phyloP scores from a whole-genome alignment of 2,797 vertebrate genomes.

The Syndactyla subalaris region DNA sequence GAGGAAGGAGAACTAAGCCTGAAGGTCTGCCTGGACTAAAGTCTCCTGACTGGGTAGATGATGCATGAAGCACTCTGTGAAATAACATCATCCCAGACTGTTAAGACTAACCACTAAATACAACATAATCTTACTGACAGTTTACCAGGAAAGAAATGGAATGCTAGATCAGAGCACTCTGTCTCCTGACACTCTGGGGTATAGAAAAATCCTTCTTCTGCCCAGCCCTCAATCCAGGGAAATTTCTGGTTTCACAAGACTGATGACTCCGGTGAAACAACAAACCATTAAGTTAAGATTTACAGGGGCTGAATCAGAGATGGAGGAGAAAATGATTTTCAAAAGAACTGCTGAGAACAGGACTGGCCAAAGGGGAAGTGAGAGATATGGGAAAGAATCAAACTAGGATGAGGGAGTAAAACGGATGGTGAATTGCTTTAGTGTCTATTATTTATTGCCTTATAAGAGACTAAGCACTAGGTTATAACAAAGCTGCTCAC shows the following conservation, averaged over 20 bases:
- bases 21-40: background rate
- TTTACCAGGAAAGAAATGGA: slow-evolving; percentile 50
- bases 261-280: slow-evolving; percentile 52
- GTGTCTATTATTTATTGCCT: slow-evolving; percentile 55
- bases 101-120: slow-evolving; percentile 50
- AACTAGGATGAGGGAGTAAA: slow-evolving; percentile 31
- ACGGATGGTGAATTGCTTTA: slow-evolving; percentile 33
- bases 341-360: slow-evolving; percentile 38
- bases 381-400: background rate
- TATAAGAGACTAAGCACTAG: background rate
- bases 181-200: slow-evolving; percentile 44
- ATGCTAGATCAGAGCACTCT: slow-evolving; percentile 30
- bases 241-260: slow-evolving; percentile 50
- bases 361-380: slow-evolving; percentile 38
- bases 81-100: background rate
- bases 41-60: background rate
- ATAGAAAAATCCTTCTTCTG: slow-evolving; percentile 51
- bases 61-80: slow-evolving; percentile 13
- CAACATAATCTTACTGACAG: slow-evolving; percentile 60
- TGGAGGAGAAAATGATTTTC: slow-evolving; percentile 45
- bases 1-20: background rate
- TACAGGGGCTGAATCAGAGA: slow-evolving; percentile 55
- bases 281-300: slow-evolving; percentile 61
- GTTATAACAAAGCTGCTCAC: background rate
- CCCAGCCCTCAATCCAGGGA: slow-evolving; percentile 21